Conservation (phyloP, 2,797 vertebrate species). For the Sylvilagus floridanus region DNA sequence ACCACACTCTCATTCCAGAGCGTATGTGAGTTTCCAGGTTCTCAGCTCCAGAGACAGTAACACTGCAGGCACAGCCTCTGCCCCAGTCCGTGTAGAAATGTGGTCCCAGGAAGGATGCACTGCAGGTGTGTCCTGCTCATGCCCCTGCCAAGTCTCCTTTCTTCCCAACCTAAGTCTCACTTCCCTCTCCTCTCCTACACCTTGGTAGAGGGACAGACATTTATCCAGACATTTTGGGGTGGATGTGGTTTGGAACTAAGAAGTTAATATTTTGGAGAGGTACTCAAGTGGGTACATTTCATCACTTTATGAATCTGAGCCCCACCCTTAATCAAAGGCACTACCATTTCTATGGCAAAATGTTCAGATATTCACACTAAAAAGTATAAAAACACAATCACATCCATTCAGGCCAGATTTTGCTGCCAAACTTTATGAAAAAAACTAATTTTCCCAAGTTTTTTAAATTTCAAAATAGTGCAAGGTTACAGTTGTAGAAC, state of each 20-base stretch:
- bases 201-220: neutral
- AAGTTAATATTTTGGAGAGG: neutral
- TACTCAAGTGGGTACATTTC: neutral
- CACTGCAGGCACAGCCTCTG: neutral
- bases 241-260: neutral
- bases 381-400: neutral
- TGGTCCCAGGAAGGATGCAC: neutral
- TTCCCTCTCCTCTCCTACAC: neutral
- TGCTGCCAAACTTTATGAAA: constrained; percentile 18
- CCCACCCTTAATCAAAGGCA: neutral
- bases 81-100: neutral
- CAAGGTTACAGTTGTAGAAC: neutral
- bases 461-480: constrained; percentile 19
- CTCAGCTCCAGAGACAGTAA: neutral
- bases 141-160: neutral
- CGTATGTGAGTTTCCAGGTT: neutral
- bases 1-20: neutral
- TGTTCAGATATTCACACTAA: constrained; percentile 11
- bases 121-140: neutral
- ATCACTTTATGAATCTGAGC: neutral
- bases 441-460: neutral
- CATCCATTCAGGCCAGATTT: neutral
- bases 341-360: neutral
- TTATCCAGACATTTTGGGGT: neutral
- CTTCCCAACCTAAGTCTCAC: neutral